These are phyloP conservation scores for Meles meles DNA, from an alignment of 2,113 vertebrate genomes.

Conservation along the genomic window DNA sequence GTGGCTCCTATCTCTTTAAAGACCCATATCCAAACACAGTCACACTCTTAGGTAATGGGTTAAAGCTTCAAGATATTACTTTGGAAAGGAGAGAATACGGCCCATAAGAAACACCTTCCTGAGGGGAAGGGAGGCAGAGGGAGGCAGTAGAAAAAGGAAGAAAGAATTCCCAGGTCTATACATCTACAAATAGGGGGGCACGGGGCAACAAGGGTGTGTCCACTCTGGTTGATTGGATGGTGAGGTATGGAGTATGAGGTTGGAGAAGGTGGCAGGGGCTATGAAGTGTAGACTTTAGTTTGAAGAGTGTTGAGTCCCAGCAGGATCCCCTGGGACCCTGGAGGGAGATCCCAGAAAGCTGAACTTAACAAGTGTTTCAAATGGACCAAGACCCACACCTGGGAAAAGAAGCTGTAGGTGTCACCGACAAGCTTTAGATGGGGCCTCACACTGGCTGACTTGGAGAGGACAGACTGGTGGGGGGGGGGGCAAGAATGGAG, in stretches of 20 bases:
- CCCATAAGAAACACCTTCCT: background rate
- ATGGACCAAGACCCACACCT: background rate
- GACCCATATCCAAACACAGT: background rate
- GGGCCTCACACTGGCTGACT: background rate
- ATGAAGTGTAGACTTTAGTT: background rate
- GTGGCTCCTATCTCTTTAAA: background rate
- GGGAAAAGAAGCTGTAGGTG: background rate
- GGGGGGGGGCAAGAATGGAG: background rate
- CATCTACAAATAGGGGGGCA: background rate
- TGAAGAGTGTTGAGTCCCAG: background rate
- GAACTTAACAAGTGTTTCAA: background rate
- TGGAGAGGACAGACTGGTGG: background rate
- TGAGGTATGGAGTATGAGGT: background rate
- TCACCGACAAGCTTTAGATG: background rate
- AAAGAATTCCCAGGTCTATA: background rate
- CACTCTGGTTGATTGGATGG: background rate
- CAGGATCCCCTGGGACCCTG: background rate
- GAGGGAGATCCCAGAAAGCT: background rate
- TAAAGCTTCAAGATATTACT: background rate
- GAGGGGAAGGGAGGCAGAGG: too few relatives aligned
- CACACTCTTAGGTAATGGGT: background rate
- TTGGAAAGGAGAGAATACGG: background rate
- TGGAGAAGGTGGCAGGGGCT: background rate
- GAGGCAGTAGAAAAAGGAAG: background rate
- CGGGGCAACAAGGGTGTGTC: background rate